Conservation (phyloP, 2,888 invertebrate species). For the Conistra vaccinii region DNA sequence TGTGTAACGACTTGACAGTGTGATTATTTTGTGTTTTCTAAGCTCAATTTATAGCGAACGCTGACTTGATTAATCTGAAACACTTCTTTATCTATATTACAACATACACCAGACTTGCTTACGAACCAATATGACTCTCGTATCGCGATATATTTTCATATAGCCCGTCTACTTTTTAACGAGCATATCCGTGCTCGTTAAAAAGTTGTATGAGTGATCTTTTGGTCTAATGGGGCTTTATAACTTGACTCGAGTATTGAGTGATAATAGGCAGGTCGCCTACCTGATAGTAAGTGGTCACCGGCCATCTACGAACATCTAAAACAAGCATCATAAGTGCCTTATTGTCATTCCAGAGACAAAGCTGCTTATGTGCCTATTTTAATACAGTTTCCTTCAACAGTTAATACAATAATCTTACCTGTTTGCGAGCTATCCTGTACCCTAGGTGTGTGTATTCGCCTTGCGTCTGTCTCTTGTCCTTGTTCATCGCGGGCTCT, state of each 20-base stretch:
- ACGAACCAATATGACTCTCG: background rate
- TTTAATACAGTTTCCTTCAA: background rate
- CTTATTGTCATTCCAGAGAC: background rate
- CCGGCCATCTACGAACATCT: background rate
- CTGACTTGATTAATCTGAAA: conserved; percentile 13
- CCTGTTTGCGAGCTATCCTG: conserved; percentile 84
- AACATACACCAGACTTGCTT: background rate
- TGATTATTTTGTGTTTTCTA: conserved; percentile 32
- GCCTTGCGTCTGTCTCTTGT: conserved; percentile 83
- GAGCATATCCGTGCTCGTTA: background rate
- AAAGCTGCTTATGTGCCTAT: too few relatives aligned
- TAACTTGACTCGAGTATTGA: background rate
- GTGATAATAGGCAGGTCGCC: background rate
- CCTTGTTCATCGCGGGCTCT: conserved; percentile 75
- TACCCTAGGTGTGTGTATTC: conserved; percentile 79
- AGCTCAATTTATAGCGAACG: conserved; percentile 14
- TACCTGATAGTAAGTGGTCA: background rate
- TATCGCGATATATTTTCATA: background rate
- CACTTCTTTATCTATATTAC: background rate
- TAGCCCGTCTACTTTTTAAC: background rate
- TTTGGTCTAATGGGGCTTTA: background rate
- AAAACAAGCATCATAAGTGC: background rate
- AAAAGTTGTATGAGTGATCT: background rate
- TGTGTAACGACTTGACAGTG: background rate
- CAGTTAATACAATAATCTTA: conserved; percentile 58